Evolutionary conservation across 2,113 vertebrate species (phyloP), one percentile per base, ranked within the genome.

Genomic region (Pitta sordida): DNA sequence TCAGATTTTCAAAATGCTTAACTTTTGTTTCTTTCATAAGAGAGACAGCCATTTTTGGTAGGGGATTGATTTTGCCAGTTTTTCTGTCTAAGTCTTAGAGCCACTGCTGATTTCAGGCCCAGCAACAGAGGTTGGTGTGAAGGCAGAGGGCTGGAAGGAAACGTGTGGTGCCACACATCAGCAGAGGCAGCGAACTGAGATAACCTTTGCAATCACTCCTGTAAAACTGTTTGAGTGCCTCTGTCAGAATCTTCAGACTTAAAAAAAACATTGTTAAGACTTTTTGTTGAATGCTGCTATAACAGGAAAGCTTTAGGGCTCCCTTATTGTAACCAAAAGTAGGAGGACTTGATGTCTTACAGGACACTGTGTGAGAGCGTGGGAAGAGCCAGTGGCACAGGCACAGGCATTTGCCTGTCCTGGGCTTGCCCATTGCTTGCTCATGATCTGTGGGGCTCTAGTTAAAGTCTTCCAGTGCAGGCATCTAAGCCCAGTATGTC

Each of bases 131-230:
- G 13, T 2, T 4, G 44, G 13, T 4, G 34, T 2, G 32, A 49
- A 60, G 64, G 73, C 69, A 62, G 70, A 70, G 43, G 34, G 52
- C 60, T 64, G 76, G 56, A 36, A 79, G 52, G 9, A 58, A 20
- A 41, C 0, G 2, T 1, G 1, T n/a, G 39, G n/a, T 5, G 20
- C 68, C 0, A 0, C 53, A 6, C 59, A 44, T 8, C 78, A 16
- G 43, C 60, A 10, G 56, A 18, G 44, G 70, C 39, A 15, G 43
- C 0, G 3, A 58, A 5, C 82, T 22, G 70, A 82, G 78, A 86
- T 75, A 67, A 94, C 82, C 52, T 75, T 19, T 71, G n/a, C 52
- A 27, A 29, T n/a, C 41, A 37, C 56, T 82, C 55, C 69, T 34
- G 8, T 62, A 75, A 81, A 81, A 34, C 10, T 29, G 13, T 23